Conservation (phyloP, 2,797 vertebrate genomes). For the Columba guinea region DNA sequence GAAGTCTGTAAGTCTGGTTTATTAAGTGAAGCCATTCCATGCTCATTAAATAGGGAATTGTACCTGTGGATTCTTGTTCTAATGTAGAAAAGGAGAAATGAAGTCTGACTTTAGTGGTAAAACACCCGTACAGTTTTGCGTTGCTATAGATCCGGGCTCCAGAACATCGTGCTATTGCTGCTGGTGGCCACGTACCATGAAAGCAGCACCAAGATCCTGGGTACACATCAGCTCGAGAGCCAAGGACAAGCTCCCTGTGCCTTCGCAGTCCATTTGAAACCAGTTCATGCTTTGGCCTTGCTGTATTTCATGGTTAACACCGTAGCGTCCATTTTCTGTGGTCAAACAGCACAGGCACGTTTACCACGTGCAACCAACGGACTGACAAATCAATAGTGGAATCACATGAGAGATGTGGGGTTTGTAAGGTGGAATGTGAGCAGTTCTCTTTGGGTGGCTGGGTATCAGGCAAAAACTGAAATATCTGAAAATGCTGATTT, state of each 20-base stretch:
- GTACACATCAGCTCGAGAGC: not conserved
- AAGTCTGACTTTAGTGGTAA: not conserved
- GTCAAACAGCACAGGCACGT: not conserved
- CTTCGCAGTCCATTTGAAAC: not conserved
- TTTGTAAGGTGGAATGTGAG: not conserved
- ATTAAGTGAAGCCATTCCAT: not conserved
- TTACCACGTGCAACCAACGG: not conserved
- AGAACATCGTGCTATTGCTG: not conserved
- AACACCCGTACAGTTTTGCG: not conserved
- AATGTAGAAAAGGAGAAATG: not conserved
- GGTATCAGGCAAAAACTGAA: not conserved
- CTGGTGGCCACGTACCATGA: not conserved
- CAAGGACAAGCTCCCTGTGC: not conserved
- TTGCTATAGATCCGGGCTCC: not conserved
- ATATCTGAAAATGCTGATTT: not conserved
- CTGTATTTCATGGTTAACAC: not conserved
- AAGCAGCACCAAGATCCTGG: not conserved
- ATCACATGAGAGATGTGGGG: not conserved
- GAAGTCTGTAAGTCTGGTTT: not conserved
- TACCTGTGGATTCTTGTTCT: accelerated
- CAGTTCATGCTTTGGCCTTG: not conserved
- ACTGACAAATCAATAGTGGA: not conserved
- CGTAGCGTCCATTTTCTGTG: not conserved
- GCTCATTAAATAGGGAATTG: not conserved
- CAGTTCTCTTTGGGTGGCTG: not conserved